phyloP scores from a whole-genome alignment of 2,797 vertebrate species.

The Psittacula echo region DNA sequence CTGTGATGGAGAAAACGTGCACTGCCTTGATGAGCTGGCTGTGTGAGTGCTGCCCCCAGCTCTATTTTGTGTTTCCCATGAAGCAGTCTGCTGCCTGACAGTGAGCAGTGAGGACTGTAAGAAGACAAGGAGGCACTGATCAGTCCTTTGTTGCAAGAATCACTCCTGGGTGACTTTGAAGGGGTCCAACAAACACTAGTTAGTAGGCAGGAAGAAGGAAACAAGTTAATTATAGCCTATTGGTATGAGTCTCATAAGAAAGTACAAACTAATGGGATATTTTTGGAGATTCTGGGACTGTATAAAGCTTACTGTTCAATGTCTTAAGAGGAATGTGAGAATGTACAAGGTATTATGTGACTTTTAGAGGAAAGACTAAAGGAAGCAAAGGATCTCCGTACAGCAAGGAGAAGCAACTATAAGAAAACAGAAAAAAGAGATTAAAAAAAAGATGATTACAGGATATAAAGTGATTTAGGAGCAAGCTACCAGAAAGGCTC shows the following conservation, averaged over 20 bases:
- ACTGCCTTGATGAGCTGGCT: not conserved
- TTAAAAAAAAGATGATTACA: not conserved
- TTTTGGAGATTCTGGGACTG: not conserved
- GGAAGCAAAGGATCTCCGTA: not conserved
- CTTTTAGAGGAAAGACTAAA: not conserved
- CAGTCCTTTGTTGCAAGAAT: not conserved
- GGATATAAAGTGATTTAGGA: not conserved
- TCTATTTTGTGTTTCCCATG: not conserved
- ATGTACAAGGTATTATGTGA: not conserved
- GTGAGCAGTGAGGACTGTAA: not conserved
- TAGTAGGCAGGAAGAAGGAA: not conserved
- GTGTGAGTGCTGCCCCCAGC: not conserved
- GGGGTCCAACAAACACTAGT: not conserved
- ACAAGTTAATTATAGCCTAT: not conserved
- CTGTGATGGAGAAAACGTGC: not conserved
- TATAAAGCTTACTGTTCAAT: not conserved
- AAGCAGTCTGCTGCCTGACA: not conserved
- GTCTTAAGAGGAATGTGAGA: not conserved
- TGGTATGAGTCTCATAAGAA: not conserved
- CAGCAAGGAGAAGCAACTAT: not conserved
- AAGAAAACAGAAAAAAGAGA: not conserved
- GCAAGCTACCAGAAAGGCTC: not conserved
- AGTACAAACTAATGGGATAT: not conserved
- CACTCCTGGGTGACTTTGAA: not conserved
- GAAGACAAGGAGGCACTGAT: not conserved